Evolutionary conservation across 37 sponge, comb jelly and placozoan genomes (phyloP).

Genomic region (Chondrilla cf. caribensis): DNA sequence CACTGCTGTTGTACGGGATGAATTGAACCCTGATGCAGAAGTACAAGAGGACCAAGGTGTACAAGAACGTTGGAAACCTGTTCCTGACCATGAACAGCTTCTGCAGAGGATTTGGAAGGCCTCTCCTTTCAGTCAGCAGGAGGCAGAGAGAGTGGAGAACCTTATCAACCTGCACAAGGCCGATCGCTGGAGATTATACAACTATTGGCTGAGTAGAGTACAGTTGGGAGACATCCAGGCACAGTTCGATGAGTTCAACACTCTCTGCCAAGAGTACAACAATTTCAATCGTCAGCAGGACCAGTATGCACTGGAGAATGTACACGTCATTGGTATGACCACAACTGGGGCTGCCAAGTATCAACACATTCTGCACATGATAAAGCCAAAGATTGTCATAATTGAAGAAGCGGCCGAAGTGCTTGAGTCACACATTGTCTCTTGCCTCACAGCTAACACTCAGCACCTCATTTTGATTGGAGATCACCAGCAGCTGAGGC

Average conservation of each 20-base stretch:
- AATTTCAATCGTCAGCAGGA: conserved; percentile 25
- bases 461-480: conserved; percentile 95
- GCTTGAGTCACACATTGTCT: conserved; percentile 85
- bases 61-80: background rate
- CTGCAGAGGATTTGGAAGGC: background rate
- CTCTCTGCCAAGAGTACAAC: conserved; percentile 27
- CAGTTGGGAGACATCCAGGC: background rate
- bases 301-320: conserved; percentile 31
- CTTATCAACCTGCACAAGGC: conserved; percentile 7
- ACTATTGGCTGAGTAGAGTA: conserved; percentile 56
- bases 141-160: conserved; percentile 31
- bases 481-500: conserved; percentile 94
- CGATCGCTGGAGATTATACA: conserved; percentile 58
- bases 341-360: conserved; percentile 95
- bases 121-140: conserved; percentile 34
- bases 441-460: conserved; percentile 64
- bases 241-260: conserved; percentile 3
- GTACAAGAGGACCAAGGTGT: background rate
- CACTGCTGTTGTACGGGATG: background rate
- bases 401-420: conserved; percentile 97
- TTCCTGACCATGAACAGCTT: background rate
- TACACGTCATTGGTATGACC: conserved; percentile 85
- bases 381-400: conserved; percentile 83
- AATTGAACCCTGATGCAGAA: background rate
- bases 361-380: conserved; percentile 53